phyloP scores from a whole-genome alignment of 2,113 vertebrate genomes.

The Mesoclemmys tuberculata region DNA sequence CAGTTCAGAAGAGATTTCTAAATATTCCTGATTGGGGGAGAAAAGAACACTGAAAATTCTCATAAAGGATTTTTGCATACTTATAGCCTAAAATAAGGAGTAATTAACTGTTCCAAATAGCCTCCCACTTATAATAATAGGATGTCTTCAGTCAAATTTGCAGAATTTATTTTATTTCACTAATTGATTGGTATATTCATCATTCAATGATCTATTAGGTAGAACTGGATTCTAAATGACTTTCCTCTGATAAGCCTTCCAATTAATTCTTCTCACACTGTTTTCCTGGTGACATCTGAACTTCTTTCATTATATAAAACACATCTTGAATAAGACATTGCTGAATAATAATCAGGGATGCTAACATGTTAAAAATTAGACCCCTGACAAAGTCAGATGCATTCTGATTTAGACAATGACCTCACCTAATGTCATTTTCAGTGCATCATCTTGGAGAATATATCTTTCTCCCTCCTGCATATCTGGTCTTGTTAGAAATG shows the following conservation, averaged over 20 bases:
- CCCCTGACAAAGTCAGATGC: slow-evolving; percentile 78
- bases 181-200: slow-evolving; percentile 91
- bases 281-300: slow-evolving; percentile 87
- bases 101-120: slow-evolving; percentile 90
- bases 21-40: slow-evolving; percentile 46
- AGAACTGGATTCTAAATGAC: slow-evolving; percentile 89
- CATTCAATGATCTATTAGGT: slow-evolving; percentile 87
- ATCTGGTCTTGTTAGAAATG: slow-evolving; percentile 35
- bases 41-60: slow-evolving; percentile 58
- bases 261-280: slow-evolving; percentile 92
- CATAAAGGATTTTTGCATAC: slow-evolving; percentile 70
- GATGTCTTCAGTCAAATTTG: slow-evolving; percentile 89
- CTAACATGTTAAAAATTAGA: slow-evolving; percentile 80
- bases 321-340: slow-evolving; percentile 81
- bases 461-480: background rate
- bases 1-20: slow-evolving; percentile 57
- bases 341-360: slow-evolving; percentile 81
- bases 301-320: slow-evolving; percentile 87
- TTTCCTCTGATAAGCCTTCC: slow-evolving; percentile 87
- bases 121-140: slow-evolving; percentile 88
- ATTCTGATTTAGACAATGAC: slow-evolving; percentile 80
- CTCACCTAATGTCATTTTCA: slow-evolving; percentile 76
- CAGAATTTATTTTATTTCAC: slow-evolving; percentile 91
- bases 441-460: slow-evolving; percentile 62
- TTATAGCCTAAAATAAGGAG: slow-evolving; percentile 77